A percentile compares a stretch with the other conserved stretches of the same genome.
These are phyloP conservation scores for Leucozona laternaria DNA, from an alignment of 2,888 invertebrate genomes.

Conservation along the genomic window DNA sequence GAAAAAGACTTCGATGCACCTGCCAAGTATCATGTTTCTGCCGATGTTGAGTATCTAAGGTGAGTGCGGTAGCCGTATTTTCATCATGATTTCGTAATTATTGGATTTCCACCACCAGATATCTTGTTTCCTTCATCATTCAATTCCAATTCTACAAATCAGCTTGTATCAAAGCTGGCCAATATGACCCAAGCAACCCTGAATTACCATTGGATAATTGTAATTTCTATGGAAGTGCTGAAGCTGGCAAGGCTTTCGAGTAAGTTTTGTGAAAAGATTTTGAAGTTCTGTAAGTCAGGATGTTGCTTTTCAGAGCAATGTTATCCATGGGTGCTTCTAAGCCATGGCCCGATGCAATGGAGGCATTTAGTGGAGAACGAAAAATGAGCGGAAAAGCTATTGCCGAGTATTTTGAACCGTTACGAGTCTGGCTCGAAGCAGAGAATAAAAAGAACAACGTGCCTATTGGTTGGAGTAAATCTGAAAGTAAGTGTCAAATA, in stretches of 20 bases:
- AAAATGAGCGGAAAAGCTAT: slow-evolving; percentile 91
- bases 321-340: slow-evolving; percentile 89
- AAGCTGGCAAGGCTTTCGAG: slow-evolving; percentile 90
- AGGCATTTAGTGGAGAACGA: slow-evolving; percentile 90
- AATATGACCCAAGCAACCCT: slow-evolving; percentile 89
- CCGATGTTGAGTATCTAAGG: slow-evolving; percentile 88
- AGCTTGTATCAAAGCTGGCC: slow-evolving; percentile 90
- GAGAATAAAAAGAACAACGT: slow-evolving; percentile 89
- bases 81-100: background rate
- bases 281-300: slow-evolving; percentile 79
- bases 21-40: slow-evolving; percentile 90
- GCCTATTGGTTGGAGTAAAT: slow-evolving; percentile 86
- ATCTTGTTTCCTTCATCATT: slow-evolving; percentile 91
- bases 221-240: slow-evolving; percentile 92
- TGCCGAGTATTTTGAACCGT: slow-evolving; percentile 91
- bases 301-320: slow-evolving; percentile 86
- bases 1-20: slow-evolving; percentile 91
- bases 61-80: background rate
- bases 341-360: slow-evolving; percentile 94
- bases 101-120: slow-evolving; percentile 83
- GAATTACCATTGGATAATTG: slow-evolving; percentile 91
- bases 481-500: slow-evolving; percentile 79
- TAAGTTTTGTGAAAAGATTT: slow-evolving; percentile 79
- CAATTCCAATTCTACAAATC: slow-evolving; percentile 92
- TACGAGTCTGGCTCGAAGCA: slow-evolving; percentile 90